Evolutionary conservation across 2,888 invertebrate species (phyloP), one percentile per base, ranked within the genome.

Genomic region (Entomobrya multifasciata): DNA sequence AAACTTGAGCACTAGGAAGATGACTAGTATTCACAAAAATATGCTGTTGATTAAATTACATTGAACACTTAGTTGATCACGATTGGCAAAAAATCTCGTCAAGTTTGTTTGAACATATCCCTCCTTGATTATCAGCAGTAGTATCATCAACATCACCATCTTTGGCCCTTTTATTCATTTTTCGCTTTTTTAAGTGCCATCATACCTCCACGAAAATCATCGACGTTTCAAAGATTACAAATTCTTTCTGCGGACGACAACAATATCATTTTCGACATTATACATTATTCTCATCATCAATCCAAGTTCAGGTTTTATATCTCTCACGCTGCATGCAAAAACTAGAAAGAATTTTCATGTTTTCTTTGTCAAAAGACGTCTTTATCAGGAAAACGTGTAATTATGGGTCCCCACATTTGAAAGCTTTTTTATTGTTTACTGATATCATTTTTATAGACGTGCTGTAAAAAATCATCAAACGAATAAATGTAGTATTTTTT

Each of bases 401-500:
- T 83, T 76, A 65, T 65, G 77, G 30, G 41, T 27, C 30, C 30
- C 41, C 47, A 72, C 57, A 81, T 41, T 76, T 65, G 76, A 65
- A 76, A 83, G 67, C 47, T 67, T 76, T 65, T 76, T 76, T 62
- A 76, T 52, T 83, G 36, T 55, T 67, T 0, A 25, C 81, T 83
- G 83, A 83, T 83, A 83, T 77, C 74, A 65, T 47, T 83, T 83
- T 83, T 83, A 83, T 76, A 76, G 76, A 49, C 74, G 67, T 77
- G 55, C 55, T 49, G 62, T 83, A 83, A 83, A 83, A 72, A 76
- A 72, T 72, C 52, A 72, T 72, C 72, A 72, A 52, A 49, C 30
- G 52, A 30, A 52, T 72, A 72, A 52, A 52, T 30, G 72, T 13
- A 44, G 67, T 67, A n/a, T n/a, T n/a, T n/a, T 72, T 52, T 72